phyloP scores from a whole-genome alignment of 1,140 invertebrate genomes.

The Conus ventricosus region DNA sequence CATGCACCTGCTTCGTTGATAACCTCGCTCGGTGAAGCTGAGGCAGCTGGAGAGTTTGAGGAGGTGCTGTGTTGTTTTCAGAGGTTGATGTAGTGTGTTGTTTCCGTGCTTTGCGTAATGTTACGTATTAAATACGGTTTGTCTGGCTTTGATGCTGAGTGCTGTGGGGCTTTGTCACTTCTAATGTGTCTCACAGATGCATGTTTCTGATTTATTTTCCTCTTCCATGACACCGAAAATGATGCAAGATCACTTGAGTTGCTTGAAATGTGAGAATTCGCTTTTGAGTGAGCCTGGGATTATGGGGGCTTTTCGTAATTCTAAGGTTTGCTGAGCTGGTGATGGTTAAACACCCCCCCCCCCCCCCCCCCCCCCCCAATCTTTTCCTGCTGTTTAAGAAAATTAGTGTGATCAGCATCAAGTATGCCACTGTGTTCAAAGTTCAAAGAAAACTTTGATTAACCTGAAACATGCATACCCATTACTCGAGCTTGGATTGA shows the following conservation, averaged over 20 bases:
- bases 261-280: not conserved
- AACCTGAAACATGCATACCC: too few relatives aligned
- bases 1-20: not conserved
- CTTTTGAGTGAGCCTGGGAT: not conserved
- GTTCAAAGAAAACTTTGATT: too few relatives aligned
- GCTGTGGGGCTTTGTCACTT: not conserved
- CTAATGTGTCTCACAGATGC: not conserved
- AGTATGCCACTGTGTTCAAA: too few relatives aligned
- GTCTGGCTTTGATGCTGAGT: too few relatives aligned
- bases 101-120: not conserved
- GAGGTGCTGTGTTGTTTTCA: slow-evolving; percentile 23
- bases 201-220: not conserved
- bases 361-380: slow-evolving; percentile 3
- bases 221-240: not conserved
- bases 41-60: not conserved
- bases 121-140: not conserved
- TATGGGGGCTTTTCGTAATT: not conserved
- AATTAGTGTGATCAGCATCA: too few relatives aligned
- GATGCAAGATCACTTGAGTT: not conserved
- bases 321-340: not conserved
- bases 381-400: not conserved
- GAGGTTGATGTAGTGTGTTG: not conserved
- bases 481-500: too few relatives aligned
- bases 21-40: not conserved
- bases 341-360: not conserved